Percentiles rank a stretch among this genome's conserved stretches.
Evolutionary conservation across 1,140 invertebrate genomes (phyloP).

Genomic region (Phymastichus coffea): DNA sequence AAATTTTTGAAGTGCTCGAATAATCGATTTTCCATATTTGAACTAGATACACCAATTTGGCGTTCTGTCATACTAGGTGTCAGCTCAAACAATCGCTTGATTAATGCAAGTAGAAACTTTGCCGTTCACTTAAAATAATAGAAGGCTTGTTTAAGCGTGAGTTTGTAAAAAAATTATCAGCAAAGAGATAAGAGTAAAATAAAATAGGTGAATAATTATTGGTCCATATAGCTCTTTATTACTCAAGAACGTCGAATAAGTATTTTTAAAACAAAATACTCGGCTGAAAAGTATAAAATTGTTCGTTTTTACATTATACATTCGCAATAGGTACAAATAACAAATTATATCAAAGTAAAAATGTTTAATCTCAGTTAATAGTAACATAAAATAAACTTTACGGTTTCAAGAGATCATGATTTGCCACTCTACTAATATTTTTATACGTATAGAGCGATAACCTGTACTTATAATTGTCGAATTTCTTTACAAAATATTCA

Average conservation of each 20-base stretch:
- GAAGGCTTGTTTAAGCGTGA: no score
- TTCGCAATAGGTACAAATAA: conserved; percentile 30
- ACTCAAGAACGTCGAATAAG: conserved; percentile 31
- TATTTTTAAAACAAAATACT: conserved; percentile 58
- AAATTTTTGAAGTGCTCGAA: no score
- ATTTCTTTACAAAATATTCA: conserved; percentile 19
- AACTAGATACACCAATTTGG: no score
- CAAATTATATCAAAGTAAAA: neutral
- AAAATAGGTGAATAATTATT: no score
- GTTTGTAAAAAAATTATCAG: no score
- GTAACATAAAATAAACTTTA: conserved; percentile 49
- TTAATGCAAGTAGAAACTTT: no score
- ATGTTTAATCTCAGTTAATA: conserved; percentile 18
- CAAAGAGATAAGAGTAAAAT: no score
- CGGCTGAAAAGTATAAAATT: conserved; percentile 47
- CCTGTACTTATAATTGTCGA: neutral
- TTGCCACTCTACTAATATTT: conserved; percentile 17
- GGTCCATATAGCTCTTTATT: conserved; percentile 15
- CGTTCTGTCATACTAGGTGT: no score
- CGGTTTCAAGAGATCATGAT: conserved; percentile 50
- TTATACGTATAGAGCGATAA: neutral
- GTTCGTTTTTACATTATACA: conserved; percentile 42
- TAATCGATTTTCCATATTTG: no score
- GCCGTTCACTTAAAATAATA: no score
- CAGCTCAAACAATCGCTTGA: no score